These are phyloP conservation scores for Apodemia hepburni DNA, from an alignment of 2,888 invertebrate species.

Conservation along the genomic window DNA sequence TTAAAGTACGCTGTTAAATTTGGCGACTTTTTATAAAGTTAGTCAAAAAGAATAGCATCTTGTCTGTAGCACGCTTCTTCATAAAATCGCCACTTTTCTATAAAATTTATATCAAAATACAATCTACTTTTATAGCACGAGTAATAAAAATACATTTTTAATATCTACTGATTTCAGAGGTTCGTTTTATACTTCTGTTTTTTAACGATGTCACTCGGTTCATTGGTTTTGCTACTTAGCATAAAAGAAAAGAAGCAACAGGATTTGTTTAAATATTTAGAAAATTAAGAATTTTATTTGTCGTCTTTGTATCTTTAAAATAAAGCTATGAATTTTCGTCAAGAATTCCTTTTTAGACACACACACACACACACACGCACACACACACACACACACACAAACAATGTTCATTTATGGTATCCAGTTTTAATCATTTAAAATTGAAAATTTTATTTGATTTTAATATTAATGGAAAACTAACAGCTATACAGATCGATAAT, in stretches of 20 bases:
- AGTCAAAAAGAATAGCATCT: background rate
- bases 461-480: no score
- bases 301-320: no score
- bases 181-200: background rate
- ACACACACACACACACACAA: no score
- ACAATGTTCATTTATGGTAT: no score
- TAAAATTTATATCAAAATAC: background rate
- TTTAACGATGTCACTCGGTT: background rate
- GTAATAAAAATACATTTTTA: constrained; percentile 2
- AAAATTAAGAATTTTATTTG: no score
- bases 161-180: background rate
- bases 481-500: no score
- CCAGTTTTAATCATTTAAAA: no score
- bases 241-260: background rate
- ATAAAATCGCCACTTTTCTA: background rate
- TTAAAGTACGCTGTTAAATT: no score
- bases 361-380: no score
- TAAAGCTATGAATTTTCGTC: no score
- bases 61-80: background rate
- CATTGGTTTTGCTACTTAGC: background rate
- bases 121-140: background rate
- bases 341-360: no score
- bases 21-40: background rate
- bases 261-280: background rate
- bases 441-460: no score